Conservation (phyloP, 2,888 invertebrate species). For the Crocallis elinguaria region DNA sequence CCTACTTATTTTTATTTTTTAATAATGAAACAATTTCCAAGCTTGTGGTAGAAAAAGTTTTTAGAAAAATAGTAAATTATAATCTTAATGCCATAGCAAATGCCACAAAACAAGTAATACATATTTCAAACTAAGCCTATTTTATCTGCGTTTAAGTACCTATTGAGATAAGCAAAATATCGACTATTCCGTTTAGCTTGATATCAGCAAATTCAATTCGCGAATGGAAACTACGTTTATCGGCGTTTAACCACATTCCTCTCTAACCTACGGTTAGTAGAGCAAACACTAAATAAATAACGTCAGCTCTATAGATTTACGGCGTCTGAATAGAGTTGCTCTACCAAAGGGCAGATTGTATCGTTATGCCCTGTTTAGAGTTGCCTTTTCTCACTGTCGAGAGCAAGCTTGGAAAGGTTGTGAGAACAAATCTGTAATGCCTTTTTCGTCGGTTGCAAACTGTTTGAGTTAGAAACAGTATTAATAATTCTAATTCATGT, state of each 20-base stretch:
- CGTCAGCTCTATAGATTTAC: constrained; percentile 29
- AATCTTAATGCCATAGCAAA: too few species aligned
- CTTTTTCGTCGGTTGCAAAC: constrained; percentile 8
- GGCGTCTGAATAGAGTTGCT: constrained; percentile 35
- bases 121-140: too few species aligned
- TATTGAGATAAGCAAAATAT: constrained; percentile 5
- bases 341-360: constrained; percentile 39
- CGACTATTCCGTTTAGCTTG: constrained; percentile 4
- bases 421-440: constrained; percentile 13
- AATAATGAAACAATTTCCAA: too few species aligned
- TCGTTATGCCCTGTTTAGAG: constrained; percentile 25
- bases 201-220: constrained; percentile 9
- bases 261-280: constrained; percentile 19
- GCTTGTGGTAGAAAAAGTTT: too few species aligned
- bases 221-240: constrained; percentile 19
- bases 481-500: background rate
- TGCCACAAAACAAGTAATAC: too few species aligned
- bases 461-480: background rate
- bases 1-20: too few species aligned
- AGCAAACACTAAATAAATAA: constrained; percentile 37
- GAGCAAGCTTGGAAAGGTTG: background rate
- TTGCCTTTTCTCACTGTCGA: constrained; percentile 3
- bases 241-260: constrained; percentile 36
- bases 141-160: background rate
- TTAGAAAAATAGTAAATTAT: too few species aligned